Conservation (phyloP, 2,113 vertebrate genomes). For the Cololabis saira region DNA sequence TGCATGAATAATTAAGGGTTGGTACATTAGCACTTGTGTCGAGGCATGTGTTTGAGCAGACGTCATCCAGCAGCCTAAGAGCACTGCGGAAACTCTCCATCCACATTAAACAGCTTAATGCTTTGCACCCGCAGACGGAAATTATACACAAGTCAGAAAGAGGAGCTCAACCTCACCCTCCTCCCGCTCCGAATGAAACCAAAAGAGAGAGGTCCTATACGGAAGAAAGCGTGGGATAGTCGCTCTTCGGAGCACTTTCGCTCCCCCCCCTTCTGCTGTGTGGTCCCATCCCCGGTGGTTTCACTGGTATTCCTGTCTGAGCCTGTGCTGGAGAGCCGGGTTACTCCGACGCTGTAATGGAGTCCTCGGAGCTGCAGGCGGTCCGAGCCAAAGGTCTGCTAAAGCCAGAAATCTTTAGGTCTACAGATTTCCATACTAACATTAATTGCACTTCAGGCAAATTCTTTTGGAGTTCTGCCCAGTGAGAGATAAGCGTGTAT, state of each 20-base stretch:
- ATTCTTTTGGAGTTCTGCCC: slow-evolving; percentile 72
- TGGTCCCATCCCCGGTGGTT: slow-evolving; percentile 49
- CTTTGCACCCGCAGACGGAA: slow-evolving; percentile 36
- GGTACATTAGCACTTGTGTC: slow-evolving; percentile 75
- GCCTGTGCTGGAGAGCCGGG: slow-evolving; percentile 43
- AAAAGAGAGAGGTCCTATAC: slow-evolving; percentile 43
- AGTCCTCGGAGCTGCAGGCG: slow-evolving; percentile 59
- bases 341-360: slow-evolving; percentile 47
- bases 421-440: slow-evolving; percentile 61
- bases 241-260: slow-evolving; percentile 43
- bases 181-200: slow-evolving; percentile 22
- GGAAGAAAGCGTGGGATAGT: slow-evolving; percentile 25
- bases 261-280: slow-evolving; percentile 50
- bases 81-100: slow-evolving; percentile 56
- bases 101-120: slow-evolving; percentile 61
- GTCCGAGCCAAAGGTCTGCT: slow-evolving; percentile 52
- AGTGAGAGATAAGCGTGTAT: slow-evolving; percentile 62
- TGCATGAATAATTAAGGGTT: slow-evolving; percentile 84
- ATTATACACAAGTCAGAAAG: slow-evolving; percentile 50
- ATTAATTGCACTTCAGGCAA: slow-evolving; percentile 78
- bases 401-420: slow-evolving; percentile 41
- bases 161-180: slow-evolving; percentile 7
- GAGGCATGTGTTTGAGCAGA: slow-evolving; percentile 62
- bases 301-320: slow-evolving; percentile 52
- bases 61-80: slow-evolving; percentile 63